phyloP scores from a whole-genome alignment of 2,797 vertebrate species.

The Syngnathus acus region DNA sequence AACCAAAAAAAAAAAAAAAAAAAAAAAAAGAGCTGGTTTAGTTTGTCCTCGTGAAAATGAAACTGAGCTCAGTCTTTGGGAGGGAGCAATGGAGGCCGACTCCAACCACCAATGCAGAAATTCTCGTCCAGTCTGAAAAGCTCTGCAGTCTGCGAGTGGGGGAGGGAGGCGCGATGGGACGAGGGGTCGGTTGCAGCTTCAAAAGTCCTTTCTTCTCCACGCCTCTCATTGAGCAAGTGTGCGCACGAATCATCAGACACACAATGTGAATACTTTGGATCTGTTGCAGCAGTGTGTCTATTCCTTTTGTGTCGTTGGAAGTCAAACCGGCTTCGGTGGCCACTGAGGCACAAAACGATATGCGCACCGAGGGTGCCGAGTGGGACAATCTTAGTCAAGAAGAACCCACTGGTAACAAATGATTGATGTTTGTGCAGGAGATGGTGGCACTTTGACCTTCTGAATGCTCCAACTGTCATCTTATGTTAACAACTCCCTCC shows the following conservation, averaged over 20 bases:
- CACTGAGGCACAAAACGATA: constrained; percentile 52
- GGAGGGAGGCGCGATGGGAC: constrained; percentile 15
- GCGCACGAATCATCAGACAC: constrained; percentile 26
- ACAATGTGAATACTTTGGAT: constrained; percentile 71
- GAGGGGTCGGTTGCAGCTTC: constrained; percentile 20
- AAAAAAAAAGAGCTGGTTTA: constrained; percentile 59
- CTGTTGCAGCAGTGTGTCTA: constrained; percentile 53
- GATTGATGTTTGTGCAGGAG: constrained; percentile 54
- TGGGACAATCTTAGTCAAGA: constrained; percentile 19
- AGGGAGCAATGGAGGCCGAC: constrained; percentile 37
- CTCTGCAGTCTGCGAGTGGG: constrained; percentile 46
- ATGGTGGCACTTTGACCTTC: constrained; percentile 51
- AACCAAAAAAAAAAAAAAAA: constrained; percentile 5
- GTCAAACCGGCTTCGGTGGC: constrained; percentile 38
- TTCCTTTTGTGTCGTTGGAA: constrained; percentile 30
- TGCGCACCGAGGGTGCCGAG: constrained; percentile 22
- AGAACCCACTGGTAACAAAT: constrained; percentile 41
- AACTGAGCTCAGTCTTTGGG: constrained; percentile 57
- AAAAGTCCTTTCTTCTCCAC: constrained; percentile 18
- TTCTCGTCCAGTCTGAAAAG: constrained; percentile 63
- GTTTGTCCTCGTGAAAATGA: constrained; percentile 63
- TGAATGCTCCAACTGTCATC: constrained; percentile 27
- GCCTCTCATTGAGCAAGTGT: constrained; percentile 11
- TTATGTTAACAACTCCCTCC: constrained; percentile 38
- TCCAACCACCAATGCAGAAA: constrained; percentile 38